Base-by-base conservation (phyloP, 2,113 vertebrate species). In the Anser cygnoides region DNA sequence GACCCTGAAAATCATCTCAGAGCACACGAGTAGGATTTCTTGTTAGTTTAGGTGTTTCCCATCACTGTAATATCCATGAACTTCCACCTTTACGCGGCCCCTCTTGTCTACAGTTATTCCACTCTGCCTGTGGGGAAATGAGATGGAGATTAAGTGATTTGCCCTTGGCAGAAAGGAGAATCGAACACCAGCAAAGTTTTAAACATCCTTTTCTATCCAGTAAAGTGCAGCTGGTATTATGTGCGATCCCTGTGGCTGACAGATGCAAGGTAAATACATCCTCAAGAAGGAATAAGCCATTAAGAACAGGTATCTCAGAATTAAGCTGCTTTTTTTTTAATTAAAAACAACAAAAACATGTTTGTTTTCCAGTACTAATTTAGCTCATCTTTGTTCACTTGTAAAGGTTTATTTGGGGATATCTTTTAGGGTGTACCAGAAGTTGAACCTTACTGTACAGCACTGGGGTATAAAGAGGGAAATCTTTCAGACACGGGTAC, bases 91-190 rank as follows among this genome's bases (percentile, higher is more conserved):
- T 84, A 59, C 18, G 14, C 4, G 10, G 14, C 31, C 55, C 66
- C 57, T 55, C 15, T 85, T 95, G 57, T 52, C 50, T 76, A 67
- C 41, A 49, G 70, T 82, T 68, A 62, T 44, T 82, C 54, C 62
- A 29, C 35, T 91, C 59, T 87, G 55, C 4, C 4, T 70, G 84
- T 63, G 62, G 63, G 89, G 84, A 95, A 93, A 74, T 87, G 71
- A 93, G 93, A 76, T 68, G 74, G 57, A 95, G 90, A 94, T 92
- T 66, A 90, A 95, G 39, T 92, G 89, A 67, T 93, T 68, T 92
- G 76, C 62, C 71, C 1, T 2, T 73, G 74, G 74, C 86, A 92
- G 77, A 89, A 70, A 23, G 21, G 54, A 76, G 80, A 92, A 91
- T 76, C 1, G 7, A 92, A 89, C 71, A 85, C 67, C 58, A 87